Evolutionary conservation across 2,113 vertebrate species (phyloP), one percentile per base, ranked within the genome.

Genomic region (Polypterus bichir): DNA sequence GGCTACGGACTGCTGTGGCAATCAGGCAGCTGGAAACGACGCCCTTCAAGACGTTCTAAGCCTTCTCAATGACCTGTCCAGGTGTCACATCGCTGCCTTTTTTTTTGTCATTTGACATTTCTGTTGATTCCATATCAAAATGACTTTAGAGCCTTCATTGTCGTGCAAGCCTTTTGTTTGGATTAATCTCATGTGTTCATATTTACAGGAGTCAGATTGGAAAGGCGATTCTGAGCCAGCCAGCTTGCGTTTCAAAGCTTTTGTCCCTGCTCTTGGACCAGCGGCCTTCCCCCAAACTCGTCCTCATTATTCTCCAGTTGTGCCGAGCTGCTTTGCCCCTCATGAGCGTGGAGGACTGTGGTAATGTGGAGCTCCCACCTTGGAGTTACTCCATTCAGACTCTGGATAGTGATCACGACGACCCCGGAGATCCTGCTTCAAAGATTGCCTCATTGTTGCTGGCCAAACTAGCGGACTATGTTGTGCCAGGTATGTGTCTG

Each of bases 301-400:
- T 98, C 6, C 89, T 98, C 47, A 98, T 98, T 70, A 97, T 97
- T 70, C 90, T 98, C 44, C 96, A 98, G 75, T 51, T 98, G 48
- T 97, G 94, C 69, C 91, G 96, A 49, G 93, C 94, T 1, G 96
- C 94, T 0, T 81, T 98, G 67, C 96, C 96, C 1, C 91, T 98
- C 59, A 98, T 98, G 96, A 98, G 94, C 0, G 94, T 98, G 6
- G 94, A 98, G 73, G 96, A 98, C 74, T 98, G 96, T 73, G 92
- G 92, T 3, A 96, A 97, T 0, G 96, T 98, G 68, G 94, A 95
- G 3, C 79, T 98, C 60, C 96, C 96, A 0, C 90, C 92, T 0
- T 98, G 96, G 96, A 97, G 96, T 73, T 97, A 94, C 76, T 94
- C 93, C 0, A 89, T 95, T 4, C 91, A 90, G 54, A 86, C 93